Conservation (phyloP, 2,797 vertebrate species). For the Aselliscus stoliczkanus region DNA sequence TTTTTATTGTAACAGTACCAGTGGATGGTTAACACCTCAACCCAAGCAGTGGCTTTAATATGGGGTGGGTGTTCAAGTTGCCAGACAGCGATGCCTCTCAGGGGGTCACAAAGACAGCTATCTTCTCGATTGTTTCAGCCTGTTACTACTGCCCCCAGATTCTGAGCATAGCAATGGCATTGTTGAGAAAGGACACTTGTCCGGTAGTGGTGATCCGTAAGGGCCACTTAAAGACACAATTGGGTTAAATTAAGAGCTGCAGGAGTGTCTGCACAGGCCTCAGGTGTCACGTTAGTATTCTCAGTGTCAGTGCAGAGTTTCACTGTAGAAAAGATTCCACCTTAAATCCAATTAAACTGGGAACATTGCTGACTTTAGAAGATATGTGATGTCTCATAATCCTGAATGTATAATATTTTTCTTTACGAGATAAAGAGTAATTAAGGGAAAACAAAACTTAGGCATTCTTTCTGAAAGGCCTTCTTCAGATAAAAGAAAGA, state of each 20-base stretch:
- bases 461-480: neutral
- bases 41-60: neutral
- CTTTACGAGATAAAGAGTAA: neutral
- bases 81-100: neutral
- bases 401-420: neutral
- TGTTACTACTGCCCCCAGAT: neutral
- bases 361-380: neutral
- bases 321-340: neutral
- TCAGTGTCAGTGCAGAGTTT: neutral
- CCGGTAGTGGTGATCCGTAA: neutral
- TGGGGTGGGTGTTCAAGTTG: neutral
- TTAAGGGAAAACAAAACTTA: neutral
- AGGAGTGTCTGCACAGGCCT: too few species aligned
- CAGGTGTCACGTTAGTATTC: neutral
- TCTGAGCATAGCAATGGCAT: neutral
- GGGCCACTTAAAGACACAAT: neutral
- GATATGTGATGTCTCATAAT: neutral
- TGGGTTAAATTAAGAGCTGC: neutral
- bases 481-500: neutral
- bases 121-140: neutral
- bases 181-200: neutral
- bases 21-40: neutral
- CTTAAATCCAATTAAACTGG: neutral
- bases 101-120: too few species aligned
- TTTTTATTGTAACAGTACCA: neutral